Evolutionary conservation across 2,797 vertebrate species (phyloP).

Genomic region (Alca torda): DNA sequence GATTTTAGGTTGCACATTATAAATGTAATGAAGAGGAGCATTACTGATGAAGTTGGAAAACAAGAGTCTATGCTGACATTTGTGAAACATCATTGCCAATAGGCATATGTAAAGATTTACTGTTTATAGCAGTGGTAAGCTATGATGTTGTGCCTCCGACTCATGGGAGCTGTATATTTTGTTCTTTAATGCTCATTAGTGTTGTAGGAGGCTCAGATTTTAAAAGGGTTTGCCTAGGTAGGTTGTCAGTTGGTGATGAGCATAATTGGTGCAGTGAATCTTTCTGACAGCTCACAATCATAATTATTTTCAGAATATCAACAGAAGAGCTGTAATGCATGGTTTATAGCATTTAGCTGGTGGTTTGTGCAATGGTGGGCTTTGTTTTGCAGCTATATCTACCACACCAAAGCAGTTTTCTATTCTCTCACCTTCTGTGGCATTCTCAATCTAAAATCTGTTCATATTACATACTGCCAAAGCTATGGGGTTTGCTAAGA

Average conservation of each 20-base stretch:
- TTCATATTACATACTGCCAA: neutral
- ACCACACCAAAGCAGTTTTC: slow-evolving; percentile 24
- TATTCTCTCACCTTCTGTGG: slow-evolving; percentile 23
- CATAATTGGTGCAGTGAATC: slow-evolving; percentile 49
- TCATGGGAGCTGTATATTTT: slow-evolving; percentile 43
- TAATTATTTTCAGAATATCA: slow-evolving; percentile 61
- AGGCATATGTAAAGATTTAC: slow-evolving; percentile 57
- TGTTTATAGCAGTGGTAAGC: slow-evolving; percentile 44
- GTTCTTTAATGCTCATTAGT: slow-evolving; percentile 46
- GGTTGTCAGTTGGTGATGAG: slow-evolving; percentile 25
- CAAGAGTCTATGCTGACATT: slow-evolving; percentile 31
- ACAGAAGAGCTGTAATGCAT: slow-evolving; percentile 11
- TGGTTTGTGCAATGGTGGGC: neutral
- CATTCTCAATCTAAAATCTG: slow-evolving; percentile 12
- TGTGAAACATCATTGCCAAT: slow-evolving; percentile 36
- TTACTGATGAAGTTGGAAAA: slow-evolving; percentile 17
- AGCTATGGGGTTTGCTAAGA: neutral
- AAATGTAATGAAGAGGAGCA: neutral
- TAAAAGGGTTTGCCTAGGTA: slow-evolving; percentile 49
- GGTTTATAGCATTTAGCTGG: slow-evolving; percentile 13
- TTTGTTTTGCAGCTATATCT: slow-evolving; percentile 28
- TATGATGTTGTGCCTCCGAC: slow-evolving; percentile 11
- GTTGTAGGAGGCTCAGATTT: slow-evolving; percentile 19
- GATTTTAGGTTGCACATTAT: neutral
- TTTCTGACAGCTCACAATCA: slow-evolving; percentile 47